phyloP scores from a whole-genome alignment of 2,888 invertebrate species.

The Mesoligia furuncula region DNA sequence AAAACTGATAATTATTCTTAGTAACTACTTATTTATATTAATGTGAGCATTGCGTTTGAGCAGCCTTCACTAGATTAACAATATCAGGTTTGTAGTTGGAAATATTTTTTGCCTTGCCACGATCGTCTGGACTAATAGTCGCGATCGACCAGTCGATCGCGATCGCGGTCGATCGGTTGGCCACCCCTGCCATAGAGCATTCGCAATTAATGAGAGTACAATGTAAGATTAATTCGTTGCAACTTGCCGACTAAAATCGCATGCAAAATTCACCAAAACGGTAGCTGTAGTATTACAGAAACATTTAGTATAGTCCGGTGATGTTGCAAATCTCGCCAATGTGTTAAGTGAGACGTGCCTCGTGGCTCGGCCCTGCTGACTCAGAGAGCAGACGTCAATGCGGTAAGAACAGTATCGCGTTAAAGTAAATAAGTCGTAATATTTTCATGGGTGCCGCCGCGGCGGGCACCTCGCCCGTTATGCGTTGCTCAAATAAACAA shows the following conservation, averaged over 20 bases:
- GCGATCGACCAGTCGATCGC: too few relatives aligned
- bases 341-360: conserved; percentile 68
- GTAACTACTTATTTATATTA: too few relatives aligned
- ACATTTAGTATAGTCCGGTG: conserved; percentile 37
- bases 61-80: too few relatives aligned
- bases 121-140: too few relatives aligned
- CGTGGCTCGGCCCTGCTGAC: conserved; percentile 74
- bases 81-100: too few relatives aligned
- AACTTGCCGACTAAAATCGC: background rate
- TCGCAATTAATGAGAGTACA: background rate
- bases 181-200: too few relatives aligned
- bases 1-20: too few relatives aligned
- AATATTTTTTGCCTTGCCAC: too few relatives aligned
- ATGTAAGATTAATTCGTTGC: conserved; percentile 15
- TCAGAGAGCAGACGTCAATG: conserved; percentile 81
- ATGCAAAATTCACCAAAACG: conserved; percentile 18
- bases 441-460: conserved; percentile 87
- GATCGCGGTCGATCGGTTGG: too few relatives aligned
- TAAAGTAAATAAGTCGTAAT: conserved; percentile 89
- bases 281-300: conserved; percentile 41
- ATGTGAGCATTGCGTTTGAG: too few relatives aligned
- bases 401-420: conserved; percentile 81
- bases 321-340: conserved; percentile 58
- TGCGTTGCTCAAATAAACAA: conserved; percentile 87
- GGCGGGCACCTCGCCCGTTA: conserved; percentile 83